Conservation (phyloP, 2,797 vertebrate genomes). For the Ceryle rudis region DNA sequence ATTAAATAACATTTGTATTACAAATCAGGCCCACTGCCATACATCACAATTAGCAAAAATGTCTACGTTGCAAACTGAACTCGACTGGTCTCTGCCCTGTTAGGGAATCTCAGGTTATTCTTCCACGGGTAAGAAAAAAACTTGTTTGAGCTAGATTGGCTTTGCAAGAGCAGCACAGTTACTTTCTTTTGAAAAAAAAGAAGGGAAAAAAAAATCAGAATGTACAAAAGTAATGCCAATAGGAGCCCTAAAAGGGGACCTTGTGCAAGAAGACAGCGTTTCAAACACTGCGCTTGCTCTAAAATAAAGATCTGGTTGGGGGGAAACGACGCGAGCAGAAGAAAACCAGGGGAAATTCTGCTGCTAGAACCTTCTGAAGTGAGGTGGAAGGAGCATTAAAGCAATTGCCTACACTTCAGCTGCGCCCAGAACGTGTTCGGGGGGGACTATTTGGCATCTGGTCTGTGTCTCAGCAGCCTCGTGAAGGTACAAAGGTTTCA, state of each 20-base stretch:
- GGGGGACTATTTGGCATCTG: slow-evolving; percentile 42
- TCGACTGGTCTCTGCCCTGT: slow-evolving; percentile 58
- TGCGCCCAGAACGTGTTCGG: neutral
- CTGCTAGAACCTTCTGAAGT: slow-evolving; percentile 8
- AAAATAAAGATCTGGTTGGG: neutral
- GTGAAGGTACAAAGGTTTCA: neutral
- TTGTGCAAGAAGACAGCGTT: neutral
- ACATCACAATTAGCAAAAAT: slow-evolving; percentile 82
- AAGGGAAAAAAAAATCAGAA: neutral
- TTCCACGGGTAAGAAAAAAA: neutral
- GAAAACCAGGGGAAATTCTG: neutral
- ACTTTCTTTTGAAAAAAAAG: neutral
- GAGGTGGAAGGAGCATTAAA: neutral
- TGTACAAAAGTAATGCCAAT: neutral
- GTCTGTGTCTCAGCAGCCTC: neutral
- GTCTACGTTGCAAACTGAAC: slow-evolving; percentile 84
- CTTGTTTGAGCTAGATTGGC: neutral
- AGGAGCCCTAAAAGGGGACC: neutral
- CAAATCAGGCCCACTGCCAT: slow-evolving; percentile 84
- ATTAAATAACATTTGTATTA: slow-evolving; percentile 91
- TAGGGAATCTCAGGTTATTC: slow-evolving; percentile 51
- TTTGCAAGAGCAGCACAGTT: neutral
- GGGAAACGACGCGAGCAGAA: neutral
- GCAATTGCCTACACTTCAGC: neutral
- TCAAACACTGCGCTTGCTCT: neutral